A percentile compares a stretch with the other conserved stretches of the same genome.
These are phyloP conservation scores for Julus scandinavius DNA, from an alignment of 2,888 invertebrate genomes.

Conservation along the genomic window DNA sequence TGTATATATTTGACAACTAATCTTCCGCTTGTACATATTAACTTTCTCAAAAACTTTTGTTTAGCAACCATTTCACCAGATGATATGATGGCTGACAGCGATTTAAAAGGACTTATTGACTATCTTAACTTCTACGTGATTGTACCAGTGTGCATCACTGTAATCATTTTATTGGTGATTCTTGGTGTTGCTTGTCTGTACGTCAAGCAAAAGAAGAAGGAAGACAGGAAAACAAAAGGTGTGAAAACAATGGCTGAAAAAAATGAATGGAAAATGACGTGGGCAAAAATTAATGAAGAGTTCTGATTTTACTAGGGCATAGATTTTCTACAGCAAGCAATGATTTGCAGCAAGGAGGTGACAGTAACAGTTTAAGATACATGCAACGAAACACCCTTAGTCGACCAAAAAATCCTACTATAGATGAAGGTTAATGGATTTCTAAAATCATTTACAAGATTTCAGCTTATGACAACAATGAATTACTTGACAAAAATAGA, in stretches of 20 bases:
- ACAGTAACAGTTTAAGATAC: conserved; percentile 12
- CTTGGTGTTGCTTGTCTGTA: conserved; percentile 43
- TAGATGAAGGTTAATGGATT: background rate
- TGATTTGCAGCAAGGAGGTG: background rate
- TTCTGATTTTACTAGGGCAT: no score
- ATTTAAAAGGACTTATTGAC: conserved; percentile 10
- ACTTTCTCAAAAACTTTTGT: background rate
- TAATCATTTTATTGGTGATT: conserved; percentile 2
- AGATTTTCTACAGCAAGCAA: conserved; percentile 11
- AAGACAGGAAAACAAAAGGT: background rate
- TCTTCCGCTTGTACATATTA: background rate
- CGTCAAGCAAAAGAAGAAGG: background rate
- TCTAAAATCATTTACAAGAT: background rate
- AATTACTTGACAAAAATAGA: no score
- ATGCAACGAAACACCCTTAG: conserved; percentile 49
- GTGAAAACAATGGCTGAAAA: no score
- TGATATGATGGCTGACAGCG: background rate
- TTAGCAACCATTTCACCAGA: conserved; percentile 52
- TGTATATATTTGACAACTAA: background rate
- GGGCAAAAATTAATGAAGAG: no score
- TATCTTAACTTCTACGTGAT: conserved; percentile 49
- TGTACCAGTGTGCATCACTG: conserved; percentile 48
- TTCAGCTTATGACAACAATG: background rate
- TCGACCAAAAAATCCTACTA: background rate
- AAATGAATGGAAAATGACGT: no score